Conservation (phyloP, 2,113 vertebrate species). For the Hypomesus transpacificus region DNA sequence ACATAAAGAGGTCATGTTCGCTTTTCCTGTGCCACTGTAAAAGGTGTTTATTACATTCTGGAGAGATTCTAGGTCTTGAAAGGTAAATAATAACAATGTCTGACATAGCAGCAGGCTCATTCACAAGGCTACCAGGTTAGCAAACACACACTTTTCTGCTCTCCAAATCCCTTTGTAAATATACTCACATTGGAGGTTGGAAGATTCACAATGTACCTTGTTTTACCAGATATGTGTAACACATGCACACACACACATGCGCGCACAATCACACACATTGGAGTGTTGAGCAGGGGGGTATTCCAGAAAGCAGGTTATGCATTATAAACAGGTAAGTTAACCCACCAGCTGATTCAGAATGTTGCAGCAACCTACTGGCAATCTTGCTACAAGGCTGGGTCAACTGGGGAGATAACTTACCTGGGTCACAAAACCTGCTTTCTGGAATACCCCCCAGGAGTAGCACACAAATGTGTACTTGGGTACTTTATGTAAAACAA, state of each 20-base stretch:
- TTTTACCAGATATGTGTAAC: neutral
- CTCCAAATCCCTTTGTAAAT: neutral
- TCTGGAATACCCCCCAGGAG: no score
- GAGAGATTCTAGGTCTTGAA: no score
- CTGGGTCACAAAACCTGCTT: no score
- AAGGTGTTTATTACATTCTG: neutral
- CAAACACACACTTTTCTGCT: neutral
- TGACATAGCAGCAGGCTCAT: no score
- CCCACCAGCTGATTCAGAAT: no score
- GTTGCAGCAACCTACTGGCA: no score
- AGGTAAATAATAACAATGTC: no score
- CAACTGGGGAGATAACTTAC: no score
- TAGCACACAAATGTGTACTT: neutral
- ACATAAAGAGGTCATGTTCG: neutral
- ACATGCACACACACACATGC: neutral
- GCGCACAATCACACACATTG: neutral
- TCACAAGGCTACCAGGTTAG: no score
- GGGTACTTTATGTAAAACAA: neutral
- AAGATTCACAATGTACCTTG: neutral
- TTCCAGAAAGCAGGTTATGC: no score
- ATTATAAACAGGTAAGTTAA: no score
- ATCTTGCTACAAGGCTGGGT: no score
- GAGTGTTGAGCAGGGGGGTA: neutral
- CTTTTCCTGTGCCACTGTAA: neutral
- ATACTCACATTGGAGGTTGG: neutral